Percentiles rank a stretch among this genome's conserved stretches.
Conservation (phyloP, 2,888 invertebrate genomes). For the Phengaris arion region DNA sequence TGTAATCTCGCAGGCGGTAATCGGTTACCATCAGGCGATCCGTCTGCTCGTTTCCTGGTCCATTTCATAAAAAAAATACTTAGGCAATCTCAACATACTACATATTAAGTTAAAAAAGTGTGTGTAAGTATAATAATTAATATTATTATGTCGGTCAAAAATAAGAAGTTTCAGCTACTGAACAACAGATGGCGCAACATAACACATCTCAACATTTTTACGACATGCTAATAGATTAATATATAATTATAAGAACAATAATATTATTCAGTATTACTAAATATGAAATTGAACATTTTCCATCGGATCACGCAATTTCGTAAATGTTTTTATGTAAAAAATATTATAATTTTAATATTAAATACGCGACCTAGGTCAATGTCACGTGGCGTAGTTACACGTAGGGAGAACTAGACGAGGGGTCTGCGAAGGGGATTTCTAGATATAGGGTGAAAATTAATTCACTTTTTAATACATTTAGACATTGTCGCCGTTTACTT, state of each 20-base stretch:
- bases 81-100: too few relatives aligned
- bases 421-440: conserved; percentile 27
- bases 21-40: too few relatives aligned
- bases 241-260: too few relatives aligned
- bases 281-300: too few relatives aligned
- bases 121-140: too few relatives aligned
- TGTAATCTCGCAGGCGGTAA: too few relatives aligned
- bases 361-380: conserved; percentile 26
- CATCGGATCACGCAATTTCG: too few relatives aligned
- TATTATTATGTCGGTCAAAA: too few relatives aligned
- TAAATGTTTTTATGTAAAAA: neutral
- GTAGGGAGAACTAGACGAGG: conserved; percentile 1
- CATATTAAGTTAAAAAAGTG: too few relatives aligned
- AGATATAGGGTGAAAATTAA: conserved; percentile 7
- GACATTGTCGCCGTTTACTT: neutral
- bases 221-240: neutral
- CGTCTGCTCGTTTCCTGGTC: too few relatives aligned
- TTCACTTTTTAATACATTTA: neutral
- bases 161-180: neutral
- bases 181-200: conserved; percentile 5
- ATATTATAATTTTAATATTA: neutral
- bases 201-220: neutral
- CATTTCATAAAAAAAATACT: too few relatives aligned
- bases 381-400: conserved; percentile 12
- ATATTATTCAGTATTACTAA: too few relatives aligned